Base-by-base conservation (phyloP, 1,140 invertebrate species). In the Zaprionus gabonicus region DNA sequence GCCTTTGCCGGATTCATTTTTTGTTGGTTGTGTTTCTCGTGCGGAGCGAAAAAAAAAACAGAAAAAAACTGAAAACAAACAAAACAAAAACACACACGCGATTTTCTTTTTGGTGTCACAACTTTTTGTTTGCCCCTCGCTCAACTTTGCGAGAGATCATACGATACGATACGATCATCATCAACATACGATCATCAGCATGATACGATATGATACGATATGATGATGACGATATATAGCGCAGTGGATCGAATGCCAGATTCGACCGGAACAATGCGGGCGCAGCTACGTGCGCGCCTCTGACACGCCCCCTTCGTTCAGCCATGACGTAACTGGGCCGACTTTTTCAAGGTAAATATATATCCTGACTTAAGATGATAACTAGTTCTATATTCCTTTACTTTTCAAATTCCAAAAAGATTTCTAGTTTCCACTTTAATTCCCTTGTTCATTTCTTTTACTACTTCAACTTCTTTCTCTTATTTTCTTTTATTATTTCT, bases 21-120 rank as follows among this genome's bases (percentile, higher is more conserved):
- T 91, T 17, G 41, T 92, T 78, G 81, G 80, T 92, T 92, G 80
- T 91, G 80, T 91, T 92, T 91, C 78, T 62, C 38, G 51, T 82
- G 81, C 46, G 41, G 41, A 17, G 41, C 38, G n/a, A 46, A 9
- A 17, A 46, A 90, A 80, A 57, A 46, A 71, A 66, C 20, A 23
- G 31, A 49, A 44, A 7, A 44, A 2, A 44, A 17, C 15, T 17
- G 3, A 46, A 23, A 23, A 23, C 23, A 23, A 17, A 46, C n/a
- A 46, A n/a, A n/a, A 41, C 5, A 41, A 41, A 41, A 6, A 46
- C 15, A 46, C n/a, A 44, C 41, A 46, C 41, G 12, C 34, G 55
- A 28, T 17, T 27, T 34, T 17, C 62, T 71, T 77, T 90, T 87
- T 46, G n/a, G 41, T 46, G 75, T 88, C 80, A 84, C 31, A 83